phyloP scores from a whole-genome alignment of 2,113 vertebrate genomes.

The Oreochromis niloticus region DNA sequence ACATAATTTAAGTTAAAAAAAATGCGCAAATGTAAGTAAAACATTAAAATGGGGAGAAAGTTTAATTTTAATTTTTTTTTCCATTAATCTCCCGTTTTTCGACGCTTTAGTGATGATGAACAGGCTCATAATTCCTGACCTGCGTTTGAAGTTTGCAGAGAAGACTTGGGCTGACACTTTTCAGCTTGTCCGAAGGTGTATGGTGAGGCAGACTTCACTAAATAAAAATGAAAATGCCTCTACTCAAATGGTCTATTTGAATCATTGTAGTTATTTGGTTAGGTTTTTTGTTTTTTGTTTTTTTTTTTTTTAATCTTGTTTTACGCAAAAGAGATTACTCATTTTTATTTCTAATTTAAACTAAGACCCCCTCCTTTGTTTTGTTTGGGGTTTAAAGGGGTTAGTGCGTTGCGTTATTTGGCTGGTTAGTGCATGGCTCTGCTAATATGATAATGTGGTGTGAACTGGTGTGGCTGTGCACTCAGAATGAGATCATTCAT shows the following conservation, averaged over 20 bases:
- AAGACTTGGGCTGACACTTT: conserved; percentile 80
- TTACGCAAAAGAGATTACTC: background rate
- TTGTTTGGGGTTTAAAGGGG: background rate
- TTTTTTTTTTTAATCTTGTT: accelerated
- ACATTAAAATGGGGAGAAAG: background rate
- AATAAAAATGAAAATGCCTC: background rate
- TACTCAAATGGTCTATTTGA: background rate
- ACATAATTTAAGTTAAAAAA: too few relatives aligned
- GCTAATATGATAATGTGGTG: background rate
- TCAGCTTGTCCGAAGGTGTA: conserved; percentile 78
- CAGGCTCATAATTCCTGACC: conserved; percentile 48
- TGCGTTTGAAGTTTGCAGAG: conserved; percentile 75
- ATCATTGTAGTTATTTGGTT: background rate
- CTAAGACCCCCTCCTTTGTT: background rate
- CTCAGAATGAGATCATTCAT: conserved; percentile 46
- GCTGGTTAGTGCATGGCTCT: background rate
- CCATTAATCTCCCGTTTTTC: background rate
- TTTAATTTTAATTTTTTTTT: background rate
- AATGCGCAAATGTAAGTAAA: background rate
- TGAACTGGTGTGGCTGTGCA: conserved; percentile 2
- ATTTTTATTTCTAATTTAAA: background rate
- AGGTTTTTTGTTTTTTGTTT: accelerated
- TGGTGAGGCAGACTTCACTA: conserved; percentile 60
- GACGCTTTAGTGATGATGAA: conserved; percentile 24
- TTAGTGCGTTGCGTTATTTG: background rate